Conservation (phyloP, 53 echinoderm and acorn worm genomes). For the Henricia sp. region DNA sequence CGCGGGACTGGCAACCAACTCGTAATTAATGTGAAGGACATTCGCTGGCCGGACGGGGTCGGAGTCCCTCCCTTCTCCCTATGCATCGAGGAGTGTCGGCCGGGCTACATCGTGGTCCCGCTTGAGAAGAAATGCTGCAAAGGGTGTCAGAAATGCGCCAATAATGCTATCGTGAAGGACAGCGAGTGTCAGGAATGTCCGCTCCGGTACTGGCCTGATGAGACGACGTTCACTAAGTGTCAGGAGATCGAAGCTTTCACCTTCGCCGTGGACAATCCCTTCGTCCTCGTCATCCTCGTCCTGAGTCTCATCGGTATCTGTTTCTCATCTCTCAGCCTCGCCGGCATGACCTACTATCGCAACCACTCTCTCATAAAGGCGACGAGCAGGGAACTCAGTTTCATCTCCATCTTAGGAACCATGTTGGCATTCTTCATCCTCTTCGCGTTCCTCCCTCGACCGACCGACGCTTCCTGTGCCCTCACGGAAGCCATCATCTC, state of each 20-base stretch:
- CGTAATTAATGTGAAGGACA: not conserved
- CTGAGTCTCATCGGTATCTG: slow-evolving; percentile 11
- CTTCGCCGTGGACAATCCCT: not conserved
- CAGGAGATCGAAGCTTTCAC: not conserved
- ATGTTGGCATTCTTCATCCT: slow-evolving; percentile 65
- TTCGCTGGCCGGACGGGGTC: slow-evolving; percentile 32
- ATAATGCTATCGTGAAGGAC: slow-evolving; percentile 33
- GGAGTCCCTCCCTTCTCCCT: slow-evolving; percentile 9
- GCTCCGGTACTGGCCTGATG: slow-evolving; percentile 33
- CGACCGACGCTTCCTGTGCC: slow-evolving; percentile 40
- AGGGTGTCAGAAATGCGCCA: slow-evolving; percentile 42
- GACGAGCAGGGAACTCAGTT: slow-evolving; percentile 67
- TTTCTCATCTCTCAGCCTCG: not conserved
- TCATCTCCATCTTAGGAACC: slow-evolving; percentile 60
- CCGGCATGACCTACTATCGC: slow-evolving; percentile 40
- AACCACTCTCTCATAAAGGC: slow-evolving; percentile 68
- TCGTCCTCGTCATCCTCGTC: slow-evolving; percentile 7
- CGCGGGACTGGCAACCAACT: not conserved
- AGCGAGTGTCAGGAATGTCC: not conserved
- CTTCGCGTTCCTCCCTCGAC: slow-evolving; percentile 39
- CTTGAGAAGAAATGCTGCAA: slow-evolving; percentile 50
- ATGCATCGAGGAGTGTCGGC: slow-evolving; percentile 18
- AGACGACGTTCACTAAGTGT: slow-evolving; percentile 15
- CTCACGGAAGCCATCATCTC: slow-evolving; percentile 56
- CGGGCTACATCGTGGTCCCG: slow-evolving; percentile 33